Base-by-base conservation (phyloP, 2,888 invertebrate genomes). In the Acholoe squamosa region DNA sequence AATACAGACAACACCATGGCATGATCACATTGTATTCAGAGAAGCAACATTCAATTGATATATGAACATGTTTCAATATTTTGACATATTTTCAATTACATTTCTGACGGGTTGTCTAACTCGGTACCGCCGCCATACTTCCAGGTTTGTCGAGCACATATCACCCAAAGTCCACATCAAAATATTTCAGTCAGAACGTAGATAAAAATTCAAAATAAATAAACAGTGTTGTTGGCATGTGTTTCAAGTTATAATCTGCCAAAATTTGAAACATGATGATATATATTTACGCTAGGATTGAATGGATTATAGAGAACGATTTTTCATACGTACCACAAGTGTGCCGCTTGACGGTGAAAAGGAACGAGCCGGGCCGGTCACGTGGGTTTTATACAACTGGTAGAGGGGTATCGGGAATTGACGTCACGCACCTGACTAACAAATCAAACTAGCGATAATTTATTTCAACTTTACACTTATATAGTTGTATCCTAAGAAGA, bases 301-400 rank as follows among this genome's bases (percentile, higher is more conserved):
- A 51, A 54, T 14, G 52, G 90, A 91, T 91, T 89, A 31, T 31
- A 77, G 90, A 80, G 54, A 31, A 76, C 16, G 10, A 67, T n/a
- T 43, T 77, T 88, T 86, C 52, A 0, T 56, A 90, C 76, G 22
- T 61, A 89, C 86, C 84, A 84, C 76, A 28, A 90, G 91, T 88
- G 91, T 92, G 91, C 91, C 92, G 92, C 92, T 92, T 92, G 91
- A 92, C 93, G 92, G 86, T 80, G 84, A 92, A 94, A 94, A 94
- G 93, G 94, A 93, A 91, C 88, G 93, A 92, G 61, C 51, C 51
- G 51, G 84, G 90, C 43, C 51, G 89, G 92, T 94, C 94, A 94
- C 93, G 93, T 93, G 93, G 93, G 92, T 93, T 93, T 93, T 94
- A 94, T 93, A 93, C 91, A 52, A 52, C 16, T 33, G 54, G 90